Base-by-base conservation (phyloP, 2,888 invertebrate genomes). In the Drosophila engyochracea region DNA sequence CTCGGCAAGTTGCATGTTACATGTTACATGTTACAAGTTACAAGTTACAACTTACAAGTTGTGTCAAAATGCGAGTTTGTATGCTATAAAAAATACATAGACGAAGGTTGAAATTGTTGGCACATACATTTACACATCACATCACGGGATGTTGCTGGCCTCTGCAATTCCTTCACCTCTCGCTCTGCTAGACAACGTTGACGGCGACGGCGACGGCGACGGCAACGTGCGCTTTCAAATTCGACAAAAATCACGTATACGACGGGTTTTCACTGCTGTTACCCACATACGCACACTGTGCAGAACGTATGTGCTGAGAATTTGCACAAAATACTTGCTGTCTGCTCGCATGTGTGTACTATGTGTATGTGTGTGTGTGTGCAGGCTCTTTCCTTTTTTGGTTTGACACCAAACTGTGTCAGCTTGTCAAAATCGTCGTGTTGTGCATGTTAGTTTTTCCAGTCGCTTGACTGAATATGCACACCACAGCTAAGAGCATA, bases 221-320 rank as follows among this genome's bases (percentile, higher is more conserved):
- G 44, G 22, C 44, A 12, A 85, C 87, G 86, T 90, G 89, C 74
- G 86, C 76, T 83, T 76, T 65, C 71, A 83, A 89, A 83, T 89
- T 90, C 80, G 87, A 79, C 90, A 90, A 89, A 89, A 87, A 87
- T 87, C 87, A 87, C 87, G 87, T 90, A 86, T 89, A 83, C 86
- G 84, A 65, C 74, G 82, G 74, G 83, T 77, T 86, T 88, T 74
- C 90, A 70, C 88, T 85, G 77, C 85, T 85, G 76, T 79, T 80
- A 77, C 80, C 84, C 88, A 86, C 74, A 89, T 25, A 57, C 57
- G 57, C 75, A 84, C 71, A 85, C 77, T 74, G 70, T 76, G 68
- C 77, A 76, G 85, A 88, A 81, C 76, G 76, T 79, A 82, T 72
- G 78, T 53, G 67, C 83, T 67, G 71, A 63, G 80, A 84, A 87